Evolutionary conservation across 2,113 vertebrate genomes (phyloP), one percentile per base, ranked within the genome.

Genomic region (Sinocyclocheilus rhinocerous): DNA sequence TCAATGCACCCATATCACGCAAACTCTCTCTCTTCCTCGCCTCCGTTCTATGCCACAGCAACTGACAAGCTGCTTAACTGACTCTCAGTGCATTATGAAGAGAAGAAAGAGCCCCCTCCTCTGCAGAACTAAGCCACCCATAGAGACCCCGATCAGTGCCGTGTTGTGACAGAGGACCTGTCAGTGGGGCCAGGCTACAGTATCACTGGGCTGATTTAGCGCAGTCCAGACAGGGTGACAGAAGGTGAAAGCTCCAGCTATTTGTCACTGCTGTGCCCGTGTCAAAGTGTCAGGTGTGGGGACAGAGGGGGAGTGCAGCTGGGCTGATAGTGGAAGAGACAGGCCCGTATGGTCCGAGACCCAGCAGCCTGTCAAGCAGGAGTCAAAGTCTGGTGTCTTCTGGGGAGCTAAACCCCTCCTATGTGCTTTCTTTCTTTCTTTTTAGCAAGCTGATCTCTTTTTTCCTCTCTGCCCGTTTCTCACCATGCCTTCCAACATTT

Each of bases 251-350:
- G 93, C 94, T 94, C 93, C 91, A 94, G 94, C 95, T 95, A 96
- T 96, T 96, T 95, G 94, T 95, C 94, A 95, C 94, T 89, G 93
- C 92, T 92, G 93, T 90, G 92, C 92, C 93, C 90, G 89, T 95
- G 95, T 96, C 95, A 96, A 95, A 93, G 93, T 96, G 95, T 96
- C 95, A 95, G 92, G 93, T 92, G 92, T 77, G 76, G 92, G 95
- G 94, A 94, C 93, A 93, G 92, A 87, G 86, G 91, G 92, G 89
- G 91, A 52, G 90, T 94, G 92, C 94, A 95, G 95, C 94, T 95
- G 94, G 95, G 92, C 93, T 94, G 93, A 94, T 95, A 94, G 93
- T 91, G 88, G 90, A 92, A 90, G 92, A 95, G 95, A 95, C 94
- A 94, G 93, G 94, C 73, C 92, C 94, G 91, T 94, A 94, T 95